Evolutionary conservation across 2,113 vertebrate species (phyloP).

Genomic region (Talpa occidentalis): DNA sequence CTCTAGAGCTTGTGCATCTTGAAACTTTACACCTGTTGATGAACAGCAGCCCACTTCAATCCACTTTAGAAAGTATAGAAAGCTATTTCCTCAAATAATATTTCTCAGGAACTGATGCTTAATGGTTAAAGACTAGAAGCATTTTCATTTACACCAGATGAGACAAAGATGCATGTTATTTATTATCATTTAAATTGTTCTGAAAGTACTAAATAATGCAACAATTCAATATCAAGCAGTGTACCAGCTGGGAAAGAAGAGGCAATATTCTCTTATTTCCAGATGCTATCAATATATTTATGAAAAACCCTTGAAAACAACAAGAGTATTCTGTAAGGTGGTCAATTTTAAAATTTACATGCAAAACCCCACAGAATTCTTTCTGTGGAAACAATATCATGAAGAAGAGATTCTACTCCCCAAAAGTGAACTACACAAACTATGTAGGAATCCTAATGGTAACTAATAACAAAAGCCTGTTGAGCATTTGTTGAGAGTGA

Average conservation of each 20-base stretch:
- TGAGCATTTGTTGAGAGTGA: not conserved
- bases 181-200: conserved; percentile 34
- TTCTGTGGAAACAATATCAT: not conserved
- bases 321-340: not conserved
- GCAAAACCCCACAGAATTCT: conserved; percentile 6
- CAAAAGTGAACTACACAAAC: not conserved
- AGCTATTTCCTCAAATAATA: not conserved
- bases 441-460: not conserved
- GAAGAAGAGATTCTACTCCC: not conserved
- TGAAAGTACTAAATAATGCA: conserved; percentile 17
- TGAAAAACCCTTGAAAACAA: not conserved
- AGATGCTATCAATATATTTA: not conserved
- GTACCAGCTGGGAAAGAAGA: not conserved
- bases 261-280: not conserved
- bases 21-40: not conserved
- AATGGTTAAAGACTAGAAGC: not conserved
- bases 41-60: not conserved
- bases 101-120: conserved; percentile 3
- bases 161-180: not conserved
- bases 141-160: not conserved
- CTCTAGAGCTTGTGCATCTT: not conserved
- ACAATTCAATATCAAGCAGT: not conserved
- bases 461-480: not conserved
- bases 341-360: not conserved
- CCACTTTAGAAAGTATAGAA: conserved; percentile 1